Percentiles rank a stretch among this genome's conserved stretches.
Conservation (phyloP, 2,113 vertebrate species). For the Aythya baeri region DNA sequence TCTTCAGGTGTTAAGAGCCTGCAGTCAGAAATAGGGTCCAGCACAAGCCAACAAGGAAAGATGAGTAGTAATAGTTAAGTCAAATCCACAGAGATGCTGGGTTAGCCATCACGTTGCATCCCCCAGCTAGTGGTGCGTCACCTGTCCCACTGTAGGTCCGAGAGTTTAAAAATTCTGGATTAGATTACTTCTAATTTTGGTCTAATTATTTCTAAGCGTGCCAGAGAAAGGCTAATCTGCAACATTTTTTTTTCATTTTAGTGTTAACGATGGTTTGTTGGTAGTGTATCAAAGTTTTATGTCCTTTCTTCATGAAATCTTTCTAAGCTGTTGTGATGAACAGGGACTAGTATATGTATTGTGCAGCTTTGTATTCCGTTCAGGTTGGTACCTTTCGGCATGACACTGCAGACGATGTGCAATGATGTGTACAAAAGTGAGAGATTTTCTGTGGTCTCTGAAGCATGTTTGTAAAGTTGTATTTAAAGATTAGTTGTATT, state of each 20-base stretch:
- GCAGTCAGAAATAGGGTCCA: not conserved
- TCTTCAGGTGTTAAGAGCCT: not conserved
- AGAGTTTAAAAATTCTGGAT: not conserved
- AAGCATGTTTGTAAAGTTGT: conserved; percentile 59
- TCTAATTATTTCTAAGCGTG: not conserved
- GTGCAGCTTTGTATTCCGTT: not conserved
- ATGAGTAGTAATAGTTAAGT: not conserved
- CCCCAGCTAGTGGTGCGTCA: not conserved
- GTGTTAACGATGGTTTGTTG: not conserved
- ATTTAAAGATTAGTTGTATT: conserved; percentile 34
- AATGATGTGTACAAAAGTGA: not conserved
- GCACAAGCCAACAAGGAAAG: not conserved
- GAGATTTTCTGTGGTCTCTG: conserved; percentile 42
- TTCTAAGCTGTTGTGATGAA: not conserved
- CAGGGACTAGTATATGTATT: not conserved
- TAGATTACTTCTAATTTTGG: not conserved
- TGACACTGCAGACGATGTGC: not conserved
- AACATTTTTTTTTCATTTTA: not conserved
- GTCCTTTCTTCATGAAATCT: not conserved
- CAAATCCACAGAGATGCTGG: not conserved
- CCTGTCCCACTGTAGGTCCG: not conserved
- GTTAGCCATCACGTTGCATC: not conserved
- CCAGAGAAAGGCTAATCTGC: not conserved
- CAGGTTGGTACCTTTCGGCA: not conserved
- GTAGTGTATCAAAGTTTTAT: not conserved